These are phyloP conservation scores for Cataglyphis rosenhaueri DNA, from an alignment of 2,888 invertebrate species.

Conservation along the genomic window DNA sequence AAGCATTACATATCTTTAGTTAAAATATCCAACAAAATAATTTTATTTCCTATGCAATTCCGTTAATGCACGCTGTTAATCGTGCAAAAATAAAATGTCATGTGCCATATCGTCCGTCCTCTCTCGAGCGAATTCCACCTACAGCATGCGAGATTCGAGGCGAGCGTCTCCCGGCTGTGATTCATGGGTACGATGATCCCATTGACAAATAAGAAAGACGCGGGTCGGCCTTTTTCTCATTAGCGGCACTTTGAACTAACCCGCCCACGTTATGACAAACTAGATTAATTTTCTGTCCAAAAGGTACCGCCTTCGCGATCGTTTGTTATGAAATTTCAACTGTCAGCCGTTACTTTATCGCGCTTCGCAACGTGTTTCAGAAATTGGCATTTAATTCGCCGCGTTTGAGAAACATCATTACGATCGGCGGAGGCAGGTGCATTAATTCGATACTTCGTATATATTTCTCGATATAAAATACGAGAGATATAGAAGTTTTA, in stretches of 20 bases:
- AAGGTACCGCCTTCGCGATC: constrained; percentile 79
- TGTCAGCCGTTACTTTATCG: constrained; percentile 76
- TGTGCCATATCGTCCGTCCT: constrained; percentile 28
- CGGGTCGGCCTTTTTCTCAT: constrained; percentile 84
- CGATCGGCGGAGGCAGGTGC: constrained; percentile 25
- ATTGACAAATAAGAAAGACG: constrained; percentile 84
- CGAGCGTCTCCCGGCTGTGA: constrained; percentile 71
- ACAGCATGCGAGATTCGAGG: constrained; percentile 55
- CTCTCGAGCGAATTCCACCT: constrained; percentile 47
- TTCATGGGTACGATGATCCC: constrained; percentile 81
- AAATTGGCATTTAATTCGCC: constrained; percentile 57
- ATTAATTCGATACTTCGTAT: neutral
- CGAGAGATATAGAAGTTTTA: neutral
- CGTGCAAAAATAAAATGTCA: constrained; percentile 46
- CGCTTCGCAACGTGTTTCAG: constrained; percentile 50
- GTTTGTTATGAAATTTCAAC: constrained; percentile 85
- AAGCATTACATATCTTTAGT: constrained; percentile 7
- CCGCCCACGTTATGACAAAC: constrained; percentile 86
- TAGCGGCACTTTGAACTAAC: constrained; percentile 85
- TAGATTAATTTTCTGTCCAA: constrained; percentile 85
- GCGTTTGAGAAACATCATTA: constrained; percentile 51
- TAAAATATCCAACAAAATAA: constrained; percentile 12
- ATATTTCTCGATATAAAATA: neutral
- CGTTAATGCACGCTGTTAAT: constrained; percentile 27
- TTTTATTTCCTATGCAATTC: constrained; percentile 4